Base-by-base conservation (phyloP, 2,888 invertebrate genomes). In the Abrostola triplasia region DNA sequence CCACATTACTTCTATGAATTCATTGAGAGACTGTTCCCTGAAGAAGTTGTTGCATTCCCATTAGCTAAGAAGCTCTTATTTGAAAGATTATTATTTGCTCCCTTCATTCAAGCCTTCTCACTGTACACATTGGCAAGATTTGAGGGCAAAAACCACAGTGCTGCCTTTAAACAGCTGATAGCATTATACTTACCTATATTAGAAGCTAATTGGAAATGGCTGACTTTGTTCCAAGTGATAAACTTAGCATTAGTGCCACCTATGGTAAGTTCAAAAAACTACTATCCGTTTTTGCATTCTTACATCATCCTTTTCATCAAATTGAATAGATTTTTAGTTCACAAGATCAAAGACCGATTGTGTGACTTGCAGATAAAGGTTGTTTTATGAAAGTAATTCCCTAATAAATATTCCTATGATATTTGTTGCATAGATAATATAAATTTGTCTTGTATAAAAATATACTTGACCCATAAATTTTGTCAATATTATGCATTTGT, bases 201-300 rank as follows among this genome's bases (percentile, higher is more conserved):
- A 38, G 92, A 95, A 70, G 96, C 97, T 2, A 98, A 97, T 88
- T 97, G 97, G 96, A 97, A 96, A 84, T 97, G 97, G 92, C 88
- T 98, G 48, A 97, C 97, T 0, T 70, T 97, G 8, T 95, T 97
- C 81, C 97, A 97, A 78, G 95, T 97, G 65, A 90, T 98, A 24
- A 98, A 98, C 85, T 92, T 97, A 73, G 95, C 96, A 70, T 96
- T 96, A 80, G 96, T 98, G 6, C 98, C 98, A 24, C 97, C 97
- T 63, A 96, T 97, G 96, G 97, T 97, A 92, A 95, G 94, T 11
- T 10, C 35, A 24, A 0, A 12, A 11, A 11, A 24, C 40, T 38
- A 42, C 6, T 41, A 4, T 24, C 1, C 4, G 24, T 24, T 24
- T 2, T 24, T 24, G 24, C 24, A 24, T 24, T 24, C 24, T 24